Conservation (phyloP, 1,140 invertebrate genomes). For the Ditylenchus dipsaci region DNA sequence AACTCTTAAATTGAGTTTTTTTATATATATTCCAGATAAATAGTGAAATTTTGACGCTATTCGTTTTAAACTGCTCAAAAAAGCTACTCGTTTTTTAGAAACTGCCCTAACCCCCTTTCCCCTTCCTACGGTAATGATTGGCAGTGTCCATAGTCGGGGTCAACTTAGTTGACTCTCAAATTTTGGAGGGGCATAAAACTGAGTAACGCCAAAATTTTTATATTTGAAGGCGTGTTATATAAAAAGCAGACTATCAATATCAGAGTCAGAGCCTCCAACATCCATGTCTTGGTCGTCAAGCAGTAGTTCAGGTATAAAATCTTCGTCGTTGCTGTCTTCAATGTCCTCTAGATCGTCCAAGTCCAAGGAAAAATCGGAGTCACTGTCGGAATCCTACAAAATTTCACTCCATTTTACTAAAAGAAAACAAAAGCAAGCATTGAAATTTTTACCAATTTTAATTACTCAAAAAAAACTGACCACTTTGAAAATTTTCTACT, state of each 20-base stretch:
- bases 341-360: background rate
- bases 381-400: slow-evolving; percentile 1
- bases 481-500: background rate
- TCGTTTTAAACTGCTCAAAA: no score
- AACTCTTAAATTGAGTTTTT: no score
- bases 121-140: no score
- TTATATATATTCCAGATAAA: no score
- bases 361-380: background rate
- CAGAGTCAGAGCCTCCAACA: background rate
- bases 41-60: no score
- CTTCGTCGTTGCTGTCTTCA: background rate
- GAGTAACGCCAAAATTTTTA: no score
- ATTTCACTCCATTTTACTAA: background rate
- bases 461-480: background rate
- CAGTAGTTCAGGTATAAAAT: background rate
- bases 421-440: background rate
- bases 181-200: no score
- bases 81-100: no score
- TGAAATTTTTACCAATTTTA: background rate
- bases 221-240: no score
- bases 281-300: background rate
- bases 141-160: no score
- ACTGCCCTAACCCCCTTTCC: no score
- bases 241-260: background rate
- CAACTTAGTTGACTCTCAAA: no score